Percentiles rank a stretch among this genome's conserved stretches.
Conservation (phyloP, 1,140 invertebrate species). For the Thaumatotibia leucotreta region DNA sequence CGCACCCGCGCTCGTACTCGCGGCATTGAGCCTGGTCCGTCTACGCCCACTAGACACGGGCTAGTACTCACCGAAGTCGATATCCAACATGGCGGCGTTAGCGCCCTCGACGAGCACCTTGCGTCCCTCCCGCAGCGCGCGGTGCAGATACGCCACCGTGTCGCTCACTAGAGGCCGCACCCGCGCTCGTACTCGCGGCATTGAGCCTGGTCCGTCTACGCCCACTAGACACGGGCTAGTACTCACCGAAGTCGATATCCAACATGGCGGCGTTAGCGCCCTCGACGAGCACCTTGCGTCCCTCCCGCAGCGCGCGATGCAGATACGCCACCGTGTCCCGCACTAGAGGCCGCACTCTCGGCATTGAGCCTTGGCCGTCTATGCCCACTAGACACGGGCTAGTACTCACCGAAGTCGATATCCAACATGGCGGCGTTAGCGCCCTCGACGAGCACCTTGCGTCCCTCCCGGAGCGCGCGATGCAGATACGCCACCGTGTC, state of each 20-base stretch:
- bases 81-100: conserved; percentile 58
- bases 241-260: no score
- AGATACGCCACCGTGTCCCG: conserved; percentile 93
- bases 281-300: conserved; percentile 51
- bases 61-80: no score
- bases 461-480: conserved; percentile 80
- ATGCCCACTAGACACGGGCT: no score
- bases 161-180: conserved; percentile 71
- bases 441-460: conserved; percentile 53
- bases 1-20: conserved; percentile 80
- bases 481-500: conserved; percentile 96
- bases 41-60: no score
- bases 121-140: conserved; percentile 79
- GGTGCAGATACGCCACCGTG: conserved; percentile 94
- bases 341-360: neutral
- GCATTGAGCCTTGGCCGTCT: no score
- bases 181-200: conserved; percentile 81
- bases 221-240: no score
- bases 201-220: no score
- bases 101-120: conserved; percentile 57
- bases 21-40: no score
- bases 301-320: conserved; percentile 84
- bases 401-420: no score
- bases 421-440: conserved; percentile 62
- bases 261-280: conserved; percentile 61